Percentiles rank a stretch among this genome's conserved stretches.
phyloP scores from a whole-genome alignment of 2,888 invertebrate genomes.

The Erannis defoliaria region DNA sequence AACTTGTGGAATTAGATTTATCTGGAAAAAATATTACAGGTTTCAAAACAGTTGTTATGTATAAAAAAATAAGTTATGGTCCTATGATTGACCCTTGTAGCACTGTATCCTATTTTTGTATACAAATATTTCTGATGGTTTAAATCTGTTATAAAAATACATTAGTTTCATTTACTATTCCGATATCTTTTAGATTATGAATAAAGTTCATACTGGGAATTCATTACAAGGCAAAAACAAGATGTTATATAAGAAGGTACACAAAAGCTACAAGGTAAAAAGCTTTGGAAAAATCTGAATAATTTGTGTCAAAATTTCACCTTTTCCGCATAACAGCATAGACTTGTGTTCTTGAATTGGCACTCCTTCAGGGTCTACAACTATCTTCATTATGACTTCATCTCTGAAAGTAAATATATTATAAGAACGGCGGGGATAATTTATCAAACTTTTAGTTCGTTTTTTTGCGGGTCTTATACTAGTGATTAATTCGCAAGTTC shows the following conservation, averaged over 20 bases:
- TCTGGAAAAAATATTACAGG: constrained; percentile 43
- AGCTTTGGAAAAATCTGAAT: not conserved
- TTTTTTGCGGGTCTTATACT: too few relatives aligned
- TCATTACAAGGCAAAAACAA: not conserved
- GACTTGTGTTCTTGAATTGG: constrained; percentile 88
- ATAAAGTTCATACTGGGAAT: too few relatives aligned
- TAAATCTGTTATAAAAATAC: not conserved
- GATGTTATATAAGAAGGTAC: not conserved
- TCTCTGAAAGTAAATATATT: constrained; percentile 74
- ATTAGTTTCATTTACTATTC: not conserved
- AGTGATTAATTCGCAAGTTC: too few relatives aligned
- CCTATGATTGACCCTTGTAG: not conserved
- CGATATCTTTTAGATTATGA: not conserved
- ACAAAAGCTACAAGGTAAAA: not conserved
- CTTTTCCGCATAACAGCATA: constrained; percentile 88
- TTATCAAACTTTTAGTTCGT: too few relatives aligned
- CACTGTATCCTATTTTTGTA: not conserved
- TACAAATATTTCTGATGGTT: not conserved
- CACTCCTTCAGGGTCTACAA: constrained; percentile 91
- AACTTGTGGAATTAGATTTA: constrained; percentile 52
- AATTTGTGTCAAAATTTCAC: constrained; percentile 59
- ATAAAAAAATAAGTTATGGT: not conserved
- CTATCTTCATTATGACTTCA: constrained; percentile 87
- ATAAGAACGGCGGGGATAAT: too few relatives aligned
- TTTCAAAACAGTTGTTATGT: not conserved